Percentiles rank a stretch among this genome's conserved stretches.
Conservation (phyloP, 1,140 invertebrate genomes). For the Dolichoris vasculosae region DNA sequence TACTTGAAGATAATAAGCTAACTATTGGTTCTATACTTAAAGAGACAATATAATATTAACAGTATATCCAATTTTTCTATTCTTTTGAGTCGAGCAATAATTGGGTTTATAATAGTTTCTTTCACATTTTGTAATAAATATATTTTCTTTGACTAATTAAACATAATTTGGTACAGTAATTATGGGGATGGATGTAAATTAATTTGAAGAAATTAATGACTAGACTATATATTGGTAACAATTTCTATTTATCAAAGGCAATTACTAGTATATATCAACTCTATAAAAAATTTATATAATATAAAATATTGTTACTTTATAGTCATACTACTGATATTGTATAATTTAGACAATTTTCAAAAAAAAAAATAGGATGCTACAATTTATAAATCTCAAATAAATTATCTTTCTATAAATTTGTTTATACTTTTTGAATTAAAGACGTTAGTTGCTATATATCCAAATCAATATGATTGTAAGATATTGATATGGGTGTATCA, state of each 20-base stretch:
- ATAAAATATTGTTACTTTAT: constrained; percentile 11
- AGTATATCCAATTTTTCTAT: constrained; percentile 6
- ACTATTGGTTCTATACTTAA: background rate
- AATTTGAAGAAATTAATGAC: constrained; percentile 13
- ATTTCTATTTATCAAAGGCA: background rate
- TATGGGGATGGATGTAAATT: background rate
- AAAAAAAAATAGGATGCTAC: background rate
- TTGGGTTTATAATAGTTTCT: no score
- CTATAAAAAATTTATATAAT: background rate
- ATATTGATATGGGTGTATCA: constrained; percentile 74
- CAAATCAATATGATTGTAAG: constrained; percentile 73
- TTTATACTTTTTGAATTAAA: constrained; percentile 71
- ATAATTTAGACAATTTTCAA: constrained; percentile 8
- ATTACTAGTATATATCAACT: background rate
- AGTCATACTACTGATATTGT: background rate
- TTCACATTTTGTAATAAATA: no score
- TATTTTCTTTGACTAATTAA: no score
- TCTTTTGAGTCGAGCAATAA: no score
- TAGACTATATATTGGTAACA: no score
- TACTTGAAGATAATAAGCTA: background rate
- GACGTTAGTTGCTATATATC: constrained; percentile 71
- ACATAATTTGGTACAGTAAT: constrained; percentile 4
- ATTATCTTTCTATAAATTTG: constrained; percentile 39
- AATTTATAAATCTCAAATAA: background rate
- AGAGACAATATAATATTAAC: background rate